Conservation (phyloP, 2,888 invertebrate species). For the Anarsia innoxiella region DNA sequence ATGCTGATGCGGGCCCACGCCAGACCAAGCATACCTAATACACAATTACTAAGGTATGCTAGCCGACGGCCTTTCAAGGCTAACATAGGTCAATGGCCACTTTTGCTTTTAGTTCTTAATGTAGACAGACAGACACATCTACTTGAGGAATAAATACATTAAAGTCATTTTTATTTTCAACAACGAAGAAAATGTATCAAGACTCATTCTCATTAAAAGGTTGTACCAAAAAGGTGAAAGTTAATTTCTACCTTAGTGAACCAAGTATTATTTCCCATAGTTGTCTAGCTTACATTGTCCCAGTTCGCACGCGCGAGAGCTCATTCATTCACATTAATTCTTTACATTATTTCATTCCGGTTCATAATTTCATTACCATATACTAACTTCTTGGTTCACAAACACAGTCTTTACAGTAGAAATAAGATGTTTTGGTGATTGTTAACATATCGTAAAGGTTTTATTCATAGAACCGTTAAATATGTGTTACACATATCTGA, state of each 20-base stretch:
- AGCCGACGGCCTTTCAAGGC: conserved; percentile 12
- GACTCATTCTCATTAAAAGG: no score
- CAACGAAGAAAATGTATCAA: conserved; percentile 1
- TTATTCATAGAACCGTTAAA: no score
- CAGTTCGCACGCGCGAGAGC: conserved; percentile 18
- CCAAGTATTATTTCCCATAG: conserved; percentile 16
- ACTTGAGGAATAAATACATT: no score
- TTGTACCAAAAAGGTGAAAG: conserved; percentile 22
- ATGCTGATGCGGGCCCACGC: conserved; percentile 24
- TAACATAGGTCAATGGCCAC: conserved; percentile 4
- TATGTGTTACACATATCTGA: no score
- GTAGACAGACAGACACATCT: no score
- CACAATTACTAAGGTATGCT: conserved; percentile 2
- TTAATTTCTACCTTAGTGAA: conserved; percentile 12
- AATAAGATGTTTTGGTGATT: no score
- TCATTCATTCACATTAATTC: conserved; percentile 13
- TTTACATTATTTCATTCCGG: no score
- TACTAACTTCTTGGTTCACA: no score
- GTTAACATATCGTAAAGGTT: no score
- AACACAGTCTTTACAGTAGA: no score
- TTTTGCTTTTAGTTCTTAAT: no score
- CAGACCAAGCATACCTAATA: conserved; percentile 6
- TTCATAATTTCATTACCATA: conserved; percentile 10
- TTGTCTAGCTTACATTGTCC: conserved; percentile 9
- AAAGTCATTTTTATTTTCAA: conserved; percentile 6